phyloP scores from a whole-genome alignment of 2,797 vertebrate species.

The Sebastes iracundus region DNA sequence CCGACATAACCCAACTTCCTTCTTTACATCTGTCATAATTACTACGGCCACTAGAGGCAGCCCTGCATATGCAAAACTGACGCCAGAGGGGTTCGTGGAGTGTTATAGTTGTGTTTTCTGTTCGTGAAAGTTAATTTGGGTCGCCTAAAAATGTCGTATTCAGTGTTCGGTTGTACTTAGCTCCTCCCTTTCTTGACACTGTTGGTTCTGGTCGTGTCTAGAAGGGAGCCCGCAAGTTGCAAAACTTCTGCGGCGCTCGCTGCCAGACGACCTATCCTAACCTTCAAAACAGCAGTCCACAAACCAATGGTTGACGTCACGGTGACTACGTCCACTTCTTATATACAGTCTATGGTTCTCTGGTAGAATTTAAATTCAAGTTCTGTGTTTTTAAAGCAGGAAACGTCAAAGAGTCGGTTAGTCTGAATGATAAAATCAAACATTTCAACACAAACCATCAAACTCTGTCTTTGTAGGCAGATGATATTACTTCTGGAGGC shows the following conservation, averaged over 20 bases:
- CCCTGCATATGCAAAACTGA: rapidly evolving
- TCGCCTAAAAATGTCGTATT: too few relatives aligned
- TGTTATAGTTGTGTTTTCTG: rapidly evolving
- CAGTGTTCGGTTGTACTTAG: too few relatives aligned
- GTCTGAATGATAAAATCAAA: background rate
- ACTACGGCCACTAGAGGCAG: rapidly evolving
- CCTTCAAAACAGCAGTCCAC: too few relatives aligned
- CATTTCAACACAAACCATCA: background rate
- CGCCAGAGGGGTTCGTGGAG: rapidly evolving
- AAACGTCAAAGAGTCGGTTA: background rate
- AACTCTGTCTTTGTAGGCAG: background rate
- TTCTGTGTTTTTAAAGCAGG: background rate
- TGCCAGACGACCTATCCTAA: too few relatives aligned
- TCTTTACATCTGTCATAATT: too few relatives aligned
- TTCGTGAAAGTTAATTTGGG: too few relatives aligned
- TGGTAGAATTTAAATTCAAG: background rate
- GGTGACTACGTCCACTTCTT: rapidly evolving
- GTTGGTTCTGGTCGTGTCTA: too few relatives aligned
- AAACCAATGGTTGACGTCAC: too few relatives aligned
- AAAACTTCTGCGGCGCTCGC: too few relatives aligned
- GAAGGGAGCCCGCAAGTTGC: too few relatives aligned
- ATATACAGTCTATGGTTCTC: too few relatives aligned
- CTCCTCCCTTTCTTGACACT: too few relatives aligned
- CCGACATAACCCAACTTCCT: rapidly evolving
- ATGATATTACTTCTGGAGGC: background rate